Percentiles rank a stretch among this genome's conserved stretches.
Evolutionary conservation across 2,113 vertebrate species (phyloP).

Genomic region (Chaenocephalus aceratus): DNA sequence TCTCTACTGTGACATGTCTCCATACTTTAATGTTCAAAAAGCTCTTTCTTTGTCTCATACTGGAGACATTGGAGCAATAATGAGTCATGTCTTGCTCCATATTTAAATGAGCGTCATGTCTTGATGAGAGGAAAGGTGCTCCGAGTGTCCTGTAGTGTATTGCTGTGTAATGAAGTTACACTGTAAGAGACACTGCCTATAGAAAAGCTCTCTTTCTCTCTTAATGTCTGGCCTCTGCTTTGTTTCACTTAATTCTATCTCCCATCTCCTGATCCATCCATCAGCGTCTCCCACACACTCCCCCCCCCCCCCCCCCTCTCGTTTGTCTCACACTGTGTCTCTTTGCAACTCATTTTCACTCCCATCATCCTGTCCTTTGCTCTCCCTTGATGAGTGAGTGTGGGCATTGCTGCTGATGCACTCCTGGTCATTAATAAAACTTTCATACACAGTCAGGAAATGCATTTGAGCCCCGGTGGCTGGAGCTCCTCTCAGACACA

Average conservation of each 20-base stretch:
- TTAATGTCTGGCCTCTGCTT: conserved; percentile 72
- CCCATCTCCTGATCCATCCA: conserved; percentile 63
- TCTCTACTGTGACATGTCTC: too few species aligned
- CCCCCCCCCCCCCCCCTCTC: conserved; percentile 33
- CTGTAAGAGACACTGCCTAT: conserved; percentile 54
- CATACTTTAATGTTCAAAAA: too few species aligned
- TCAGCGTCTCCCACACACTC: conserved; percentile 55
- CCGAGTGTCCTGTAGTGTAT: conserved; percentile 34
- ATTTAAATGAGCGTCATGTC: neutral
- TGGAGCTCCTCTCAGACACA: conserved; percentile 85
- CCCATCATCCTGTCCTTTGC: conserved; percentile 21
- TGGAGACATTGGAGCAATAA: neutral
- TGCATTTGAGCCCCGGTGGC: conserved; percentile 85
- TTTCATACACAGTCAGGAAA: conserved; percentile 89
- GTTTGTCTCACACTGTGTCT: conserved; percentile 40
- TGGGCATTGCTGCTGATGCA: conserved; percentile 80
- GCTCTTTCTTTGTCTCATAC: neutral
- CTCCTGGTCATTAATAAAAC: conserved; percentile 89
- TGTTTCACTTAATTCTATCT: conserved; percentile 73
- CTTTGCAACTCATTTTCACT: conserved; percentile 60
- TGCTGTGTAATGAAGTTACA: conserved; percentile 44
- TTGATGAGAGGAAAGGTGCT: conserved; percentile 13
- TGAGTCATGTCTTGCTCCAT: neutral
- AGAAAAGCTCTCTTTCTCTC: conserved; percentile 43
- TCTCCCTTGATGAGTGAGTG: conserved; percentile 54